A percentile compares a stretch with the other conserved stretches of the same genome.
Evolutionary conservation across 2,888 invertebrate genomes (phyloP).

Genomic region (Parnassius apollo): DNA sequence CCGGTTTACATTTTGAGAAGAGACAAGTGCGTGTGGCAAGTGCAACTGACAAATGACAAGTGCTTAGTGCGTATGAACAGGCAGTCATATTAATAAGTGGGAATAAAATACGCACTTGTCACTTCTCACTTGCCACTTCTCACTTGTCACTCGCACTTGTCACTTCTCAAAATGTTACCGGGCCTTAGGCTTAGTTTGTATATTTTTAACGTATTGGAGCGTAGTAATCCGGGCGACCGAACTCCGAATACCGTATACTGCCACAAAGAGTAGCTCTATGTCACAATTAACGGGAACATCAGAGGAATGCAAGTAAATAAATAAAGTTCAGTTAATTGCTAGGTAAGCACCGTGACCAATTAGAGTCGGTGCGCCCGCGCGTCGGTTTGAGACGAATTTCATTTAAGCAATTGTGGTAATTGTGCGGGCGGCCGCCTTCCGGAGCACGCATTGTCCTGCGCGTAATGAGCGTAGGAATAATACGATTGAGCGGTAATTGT

Average conservation of each 20-base stretch:
- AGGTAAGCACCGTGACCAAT: constrained; percentile 79
- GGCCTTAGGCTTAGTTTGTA: too few relatives aligned
- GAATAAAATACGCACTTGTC: too few relatives aligned
- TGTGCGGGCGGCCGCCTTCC: constrained; percentile 70
- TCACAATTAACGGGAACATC: constrained; percentile 12
- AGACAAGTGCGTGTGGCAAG: too few relatives aligned
- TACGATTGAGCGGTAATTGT: constrained; percentile 31
- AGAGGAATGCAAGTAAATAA: constrained; percentile 19
- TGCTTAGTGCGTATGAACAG: too few relatives aligned
- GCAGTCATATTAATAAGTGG: too few relatives aligned
- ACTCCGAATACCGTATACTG: not conserved
- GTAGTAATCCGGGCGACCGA: not conserved
- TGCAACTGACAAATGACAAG: too few relatives aligned
- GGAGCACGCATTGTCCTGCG: constrained; percentile 58
- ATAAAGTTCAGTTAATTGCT: constrained; percentile 53
- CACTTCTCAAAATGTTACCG: too few relatives aligned
- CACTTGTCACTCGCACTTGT: too few relatives aligned
- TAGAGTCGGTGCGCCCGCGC: constrained; percentile 51
- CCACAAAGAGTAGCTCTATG: not conserved
- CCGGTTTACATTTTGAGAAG: too few relatives aligned
- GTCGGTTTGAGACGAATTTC: constrained; percentile 69
- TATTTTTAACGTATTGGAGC: too few relatives aligned
- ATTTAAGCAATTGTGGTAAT: constrained; percentile 79
- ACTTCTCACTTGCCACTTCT: too few relatives aligned
- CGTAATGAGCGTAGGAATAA: constrained; percentile 40